A percentile compares a stretch with the other conserved stretches of the same genome.
Evolutionary conservation across 1,140 invertebrate species (phyloP).

Genomic region (Heliothis subflexa): DNA sequence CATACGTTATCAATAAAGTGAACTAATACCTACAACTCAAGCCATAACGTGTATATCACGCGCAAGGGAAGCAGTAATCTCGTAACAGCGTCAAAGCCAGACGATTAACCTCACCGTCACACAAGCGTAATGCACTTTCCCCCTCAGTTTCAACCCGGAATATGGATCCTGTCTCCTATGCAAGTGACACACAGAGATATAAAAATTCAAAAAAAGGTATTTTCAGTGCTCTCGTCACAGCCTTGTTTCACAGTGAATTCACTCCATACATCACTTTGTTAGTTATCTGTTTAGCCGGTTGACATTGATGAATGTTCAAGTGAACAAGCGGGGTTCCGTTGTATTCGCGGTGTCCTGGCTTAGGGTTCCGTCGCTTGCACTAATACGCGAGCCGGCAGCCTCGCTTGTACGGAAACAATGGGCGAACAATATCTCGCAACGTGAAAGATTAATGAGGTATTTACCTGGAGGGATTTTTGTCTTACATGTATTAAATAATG

Average conservation of each 20-base stretch:
- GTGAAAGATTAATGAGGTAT: constrained; percentile 49
- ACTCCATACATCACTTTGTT: constrained; percentile 67
- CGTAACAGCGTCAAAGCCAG: constrained; percentile 18
- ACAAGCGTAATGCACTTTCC: constrained; percentile 21
- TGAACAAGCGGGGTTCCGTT: constrained; percentile 53
- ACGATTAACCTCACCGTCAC: constrained; percentile 30
- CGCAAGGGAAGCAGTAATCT: background rate
- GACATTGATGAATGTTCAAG: constrained; percentile 66
- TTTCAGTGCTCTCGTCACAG: constrained; percentile 42
- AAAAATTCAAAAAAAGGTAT: constrained; percentile 27
- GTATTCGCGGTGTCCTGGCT: constrained; percentile 41
- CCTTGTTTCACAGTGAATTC: constrained; percentile 60
- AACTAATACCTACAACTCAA: background rate
- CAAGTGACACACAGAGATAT: constrained; percentile 18
- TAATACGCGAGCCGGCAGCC: constrained; percentile 23
- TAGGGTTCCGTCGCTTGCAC: constrained; percentile 49
- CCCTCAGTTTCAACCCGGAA: background rate
- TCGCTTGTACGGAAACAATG: constrained; percentile 46
- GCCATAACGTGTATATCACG: background rate
- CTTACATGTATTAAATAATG: constrained; percentile 19
- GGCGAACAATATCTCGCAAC: constrained; percentile 25
- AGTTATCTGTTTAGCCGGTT: constrained; percentile 63
- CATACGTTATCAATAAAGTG: no score
- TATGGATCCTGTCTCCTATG: background rate
- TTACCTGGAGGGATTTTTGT: constrained; percentile 37